Percentiles rank a stretch among this genome's conserved stretches.
Evolutionary conservation across 2,888 invertebrate genomes (phyloP).

Genomic region (Galerucella pusilla): DNA sequence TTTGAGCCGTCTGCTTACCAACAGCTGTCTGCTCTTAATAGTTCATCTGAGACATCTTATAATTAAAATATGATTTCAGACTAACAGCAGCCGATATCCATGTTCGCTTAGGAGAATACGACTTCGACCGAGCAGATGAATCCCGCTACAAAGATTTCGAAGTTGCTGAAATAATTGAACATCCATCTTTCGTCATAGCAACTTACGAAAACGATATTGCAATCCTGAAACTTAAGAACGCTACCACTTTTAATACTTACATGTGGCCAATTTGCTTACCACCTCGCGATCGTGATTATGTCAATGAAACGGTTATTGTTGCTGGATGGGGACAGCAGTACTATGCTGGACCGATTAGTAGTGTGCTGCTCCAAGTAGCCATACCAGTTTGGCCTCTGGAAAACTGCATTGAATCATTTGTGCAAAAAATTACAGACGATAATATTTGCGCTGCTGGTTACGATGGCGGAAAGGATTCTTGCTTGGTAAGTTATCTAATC

Average conservation of each 20-base stretch:
- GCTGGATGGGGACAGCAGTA: slow-evolving; percentile 84
- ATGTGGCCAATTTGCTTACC: slow-evolving; percentile 90
- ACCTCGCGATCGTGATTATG: slow-evolving; percentile 71
- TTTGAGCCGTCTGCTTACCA: no score
- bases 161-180: slow-evolving; percentile 74
- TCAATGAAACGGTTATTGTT: slow-evolving; percentile 73
- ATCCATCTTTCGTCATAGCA: slow-evolving; percentile 74
- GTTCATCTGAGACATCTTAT: no score
- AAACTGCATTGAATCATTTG: slow-evolving; percentile 72
- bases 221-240: slow-evolving; percentile 74
- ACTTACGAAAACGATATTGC: slow-evolving; percentile 84
- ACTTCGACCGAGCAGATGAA: slow-evolving; percentile 75
- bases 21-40: no score
- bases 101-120: slow-evolving; percentile 85
- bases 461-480: slow-evolving; percentile 84
- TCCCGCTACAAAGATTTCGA: slow-evolving; percentile 77
- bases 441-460: slow-evolving; percentile 81
- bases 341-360: slow-evolving; percentile 73
- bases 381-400: slow-evolving; percentile 82
- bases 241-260: slow-evolving; percentile 79
- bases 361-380: slow-evolving; percentile 78
- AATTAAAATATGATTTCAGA: slow-evolving; percentile 60
- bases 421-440: slow-evolving; percentile 74
- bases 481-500: slow-evolving; percentile 71
- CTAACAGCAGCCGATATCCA: slow-evolving; percentile 71